Percentiles rank a stretch among this genome's conserved stretches.
Conservation (phyloP, 2,797 vertebrate genomes). For the Steatocranus sp. region DNA sequence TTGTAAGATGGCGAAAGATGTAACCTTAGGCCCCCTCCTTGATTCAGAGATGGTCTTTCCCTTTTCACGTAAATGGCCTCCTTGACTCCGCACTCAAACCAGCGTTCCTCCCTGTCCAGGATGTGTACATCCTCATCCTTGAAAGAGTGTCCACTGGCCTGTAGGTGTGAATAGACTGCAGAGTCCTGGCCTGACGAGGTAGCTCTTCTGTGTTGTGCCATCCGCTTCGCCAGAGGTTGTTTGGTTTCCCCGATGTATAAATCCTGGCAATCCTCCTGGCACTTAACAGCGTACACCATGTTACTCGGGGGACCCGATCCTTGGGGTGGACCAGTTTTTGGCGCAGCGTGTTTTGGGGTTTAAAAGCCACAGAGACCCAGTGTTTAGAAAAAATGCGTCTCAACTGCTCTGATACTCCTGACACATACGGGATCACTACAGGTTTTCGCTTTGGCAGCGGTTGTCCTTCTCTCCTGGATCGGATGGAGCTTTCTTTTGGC, state of each 20-base stretch:
- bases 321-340: neutral
- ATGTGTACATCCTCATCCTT: neutral
- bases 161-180: neutral
- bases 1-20: neutral
- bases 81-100: neutral
- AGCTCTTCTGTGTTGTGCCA: neutral
- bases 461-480: neutral
- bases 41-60: accelerated
- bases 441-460: neutral
- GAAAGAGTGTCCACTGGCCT: neutral
- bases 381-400: accelerated
- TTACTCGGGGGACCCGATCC: accelerated
- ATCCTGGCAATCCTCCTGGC: neutral
- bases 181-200: neutral
- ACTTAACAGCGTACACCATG: neutral
- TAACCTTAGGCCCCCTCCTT: neutral
- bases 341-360: neutral
- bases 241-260: neutral
- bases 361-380: neutral
- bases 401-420: neutral
- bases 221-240: neutral
- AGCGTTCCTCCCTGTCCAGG: neutral
- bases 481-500: neutral
- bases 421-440: neutral
- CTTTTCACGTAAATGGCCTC: neutral